Evolutionary conservation across 2,888 invertebrate genomes (phyloP), one percentile per base, ranked within the genome.

Genomic region (Dascillus cervinus): DNA sequence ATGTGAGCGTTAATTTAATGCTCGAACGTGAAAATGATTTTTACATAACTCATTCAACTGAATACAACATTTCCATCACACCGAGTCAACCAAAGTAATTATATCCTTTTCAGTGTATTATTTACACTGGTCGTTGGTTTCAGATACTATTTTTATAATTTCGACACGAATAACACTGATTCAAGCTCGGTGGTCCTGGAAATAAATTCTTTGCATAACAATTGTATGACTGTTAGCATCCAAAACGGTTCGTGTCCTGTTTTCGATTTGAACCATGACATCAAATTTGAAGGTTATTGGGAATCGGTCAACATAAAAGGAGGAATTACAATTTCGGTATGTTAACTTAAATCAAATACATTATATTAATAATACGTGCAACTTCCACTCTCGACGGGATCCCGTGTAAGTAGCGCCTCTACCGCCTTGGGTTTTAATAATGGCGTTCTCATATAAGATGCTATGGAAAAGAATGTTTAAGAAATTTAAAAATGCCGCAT

Each of bases 191-290:
- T 82, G 0, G 66, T 81, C 1, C 66, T 83, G 1, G 70, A 74
- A 59, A 72, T 82, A 1, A 71, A 73, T 34, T 82, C 83, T 0
- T 65, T 71, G 6, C 76, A 76, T 49, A 71, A 75, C 26, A 69
- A 75, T 1, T 90, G 89, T 53, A 81, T 85, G 65, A 77, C 82
- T 1, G 73, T 88, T 1, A 87, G 88, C 1, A 76, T 89, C 48
- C 89, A 90, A 60, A 79, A 82, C 53, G 75, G 76, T 40, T 73
- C 75, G 52, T 89, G 89, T 56, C 89, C 89, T 6, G 82, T 90
- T 2, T 83, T 82, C 56, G 89, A 90, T 61, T 72, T 83, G 34
- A 84, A 86, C 48, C 70, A 78, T 32, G 85, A 85, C 52, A 79
- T 89, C 4, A 69, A 82, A 22, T 87, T 81, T 50, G 74, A 79